Percentiles rank a stretch among this genome's conserved stretches.
Evolutionary conservation across 2,113 vertebrate genomes (phyloP).

Genomic region (Phrynocephalus versicolor): DNA sequence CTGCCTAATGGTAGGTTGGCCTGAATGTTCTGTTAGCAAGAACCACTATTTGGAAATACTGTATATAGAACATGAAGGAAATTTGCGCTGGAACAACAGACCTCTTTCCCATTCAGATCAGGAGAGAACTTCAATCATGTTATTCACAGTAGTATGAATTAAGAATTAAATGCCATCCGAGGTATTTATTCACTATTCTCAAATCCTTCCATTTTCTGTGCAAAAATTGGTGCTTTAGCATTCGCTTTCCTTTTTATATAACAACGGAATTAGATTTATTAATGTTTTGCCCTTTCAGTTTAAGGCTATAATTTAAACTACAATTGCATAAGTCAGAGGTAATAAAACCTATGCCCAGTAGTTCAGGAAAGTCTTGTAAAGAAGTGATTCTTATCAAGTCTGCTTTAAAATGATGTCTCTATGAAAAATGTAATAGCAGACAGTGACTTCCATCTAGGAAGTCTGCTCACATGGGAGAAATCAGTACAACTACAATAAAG

Average conservation of each 20-base stretch:
- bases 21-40: background rate
- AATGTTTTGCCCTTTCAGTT: constrained; percentile 32
- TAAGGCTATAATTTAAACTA: constrained; percentile 49
- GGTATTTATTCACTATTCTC: constrained; percentile 39
- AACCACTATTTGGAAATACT: background rate
- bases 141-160: constrained; percentile 33
- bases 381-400: constrained; percentile 13
- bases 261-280: constrained; percentile 41
- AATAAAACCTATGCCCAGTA: constrained; percentile 32
- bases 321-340: constrained; percentile 36
- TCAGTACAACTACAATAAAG: background rate
- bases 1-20: background rate
- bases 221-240: constrained; percentile 34
- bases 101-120: constrained; percentile 23
- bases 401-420: constrained; percentile 26
- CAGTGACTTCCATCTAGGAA: background rate
- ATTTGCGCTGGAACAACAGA: background rate
- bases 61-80: background rate
- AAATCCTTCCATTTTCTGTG: constrained; percentile 19
- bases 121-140: constrained; percentile 14
- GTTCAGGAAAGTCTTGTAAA: constrained; percentile 46
- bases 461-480: constrained; percentile 14
- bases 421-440: constrained; percentile 24
- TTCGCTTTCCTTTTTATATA: constrained; percentile 28
- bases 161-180: constrained; percentile 18